Base-by-base conservation (phyloP, 2,888 invertebrate species). In the Sarcophaga caerulescens region DNA sequence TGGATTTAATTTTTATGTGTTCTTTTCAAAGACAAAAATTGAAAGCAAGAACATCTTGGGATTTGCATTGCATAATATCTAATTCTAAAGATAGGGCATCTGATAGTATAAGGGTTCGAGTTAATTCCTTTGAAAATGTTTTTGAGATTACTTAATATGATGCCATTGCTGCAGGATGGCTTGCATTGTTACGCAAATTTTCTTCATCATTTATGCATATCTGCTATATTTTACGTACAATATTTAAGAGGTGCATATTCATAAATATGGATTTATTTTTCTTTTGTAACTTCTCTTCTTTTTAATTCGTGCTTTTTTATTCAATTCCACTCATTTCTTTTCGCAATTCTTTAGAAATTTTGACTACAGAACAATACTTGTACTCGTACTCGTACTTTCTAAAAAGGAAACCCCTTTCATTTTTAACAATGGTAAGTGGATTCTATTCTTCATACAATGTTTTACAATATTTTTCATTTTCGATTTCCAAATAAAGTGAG, bases 151-250 rank as follows among this genome's bases (percentile, higher is more conserved):
- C 63, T 57, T 74, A 81, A 81, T 70, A 69, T 63, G 74, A 47
- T 70, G 35, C 11, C 63, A 65, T 44, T 17, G 44, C 21, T 57
- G 21, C 6, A 21, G 59, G n/a, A 12, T 23, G n/a, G 57, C 35
- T 35, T 35, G 44, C 47, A 70, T 85, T 85, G 81, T 81, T 85
- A 81, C 78, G 78, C 65, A 85, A 78, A 78, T 85, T 73, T 71
- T 63, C 17, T 17, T 52, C 5, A 52, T 4, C 63, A 21, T 45
- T 69, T 57, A 12, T 57, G 63, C 25, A 52, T 57, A 21, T n/a
- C 5, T 65, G 52, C 73, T 81, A 35, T 74, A 35, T 69, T 74
- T 2, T 45, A 35, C 35, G 8, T 60, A 8, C 21, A 57, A 35
- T 35, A 35, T 35, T 35, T 35, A 35, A 35, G 35, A 35, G 35